A percentile compares a stretch with the other conserved stretches of the same genome.
Conservation (phyloP, 2,797 vertebrate genomes). For the Helostoma temminkii region DNA sequence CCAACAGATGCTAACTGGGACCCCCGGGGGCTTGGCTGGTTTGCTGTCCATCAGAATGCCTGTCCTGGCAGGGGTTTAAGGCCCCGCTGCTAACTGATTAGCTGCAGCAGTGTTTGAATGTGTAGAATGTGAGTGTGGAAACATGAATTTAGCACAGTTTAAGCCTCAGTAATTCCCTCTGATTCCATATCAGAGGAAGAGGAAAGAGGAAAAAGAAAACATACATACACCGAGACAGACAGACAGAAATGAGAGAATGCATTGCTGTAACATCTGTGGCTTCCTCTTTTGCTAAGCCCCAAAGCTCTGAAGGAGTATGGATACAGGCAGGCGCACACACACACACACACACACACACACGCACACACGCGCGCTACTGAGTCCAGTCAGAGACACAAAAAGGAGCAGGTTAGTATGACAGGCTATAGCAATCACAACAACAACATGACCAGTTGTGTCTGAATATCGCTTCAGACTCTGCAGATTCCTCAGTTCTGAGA, state of each 20-base stretch:
- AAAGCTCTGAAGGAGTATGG: conserved; percentile 32
- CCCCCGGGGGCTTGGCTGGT: conserved; percentile 56
- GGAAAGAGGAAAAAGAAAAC: conserved; percentile 43
- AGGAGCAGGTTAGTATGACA: conserved; percentile 55
- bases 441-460: conserved; percentile 50
- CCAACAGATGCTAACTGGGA: conserved; percentile 59
- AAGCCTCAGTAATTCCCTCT: conserved; percentile 55
- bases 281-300: conserved; percentile 49
- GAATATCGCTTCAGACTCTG: conserved; percentile 61
- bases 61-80: conserved; percentile 51
- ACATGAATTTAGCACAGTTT: conserved; percentile 56
- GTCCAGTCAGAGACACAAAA: conserved; percentile 53
- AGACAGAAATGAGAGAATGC: conserved; percentile 43
- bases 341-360: background rate
- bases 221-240: conserved; percentile 8
- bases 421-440: conserved; percentile 56
- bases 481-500: conserved; percentile 54
- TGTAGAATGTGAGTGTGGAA: conserved; percentile 39
- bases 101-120: conserved; percentile 52
- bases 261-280: conserved; percentile 55
- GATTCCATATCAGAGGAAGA: conserved; percentile 64
- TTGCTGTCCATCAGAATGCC: conserved; percentile 62
- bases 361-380: conserved; percentile 27
- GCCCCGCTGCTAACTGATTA: conserved; percentile 67
- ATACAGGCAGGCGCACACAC: conserved; percentile 4